phyloP scores from a whole-genome alignment of 2,113 vertebrate species.

The Eulemur rufifrons region DNA sequence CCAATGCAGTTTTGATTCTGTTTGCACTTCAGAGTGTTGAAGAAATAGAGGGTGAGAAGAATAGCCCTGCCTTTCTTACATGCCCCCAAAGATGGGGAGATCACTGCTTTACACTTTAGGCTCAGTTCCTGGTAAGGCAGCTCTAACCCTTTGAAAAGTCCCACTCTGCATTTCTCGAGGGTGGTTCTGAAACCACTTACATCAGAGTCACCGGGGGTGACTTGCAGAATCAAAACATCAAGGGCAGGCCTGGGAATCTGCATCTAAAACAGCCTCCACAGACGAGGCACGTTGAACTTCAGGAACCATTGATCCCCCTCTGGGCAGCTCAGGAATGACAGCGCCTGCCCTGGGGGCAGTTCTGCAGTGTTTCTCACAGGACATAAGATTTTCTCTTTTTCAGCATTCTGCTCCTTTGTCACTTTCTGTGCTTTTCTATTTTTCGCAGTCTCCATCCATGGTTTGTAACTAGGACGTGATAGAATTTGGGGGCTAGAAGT shows the following conservation, averaged over 20 bases:
- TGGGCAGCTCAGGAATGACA: background rate
- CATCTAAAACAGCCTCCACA: too few relatives aligned
- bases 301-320: background rate
- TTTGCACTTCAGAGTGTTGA: background rate
- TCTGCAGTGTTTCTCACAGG: background rate
- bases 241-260: background rate
- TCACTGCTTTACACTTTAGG: background rate
- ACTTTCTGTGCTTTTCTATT: background rate
- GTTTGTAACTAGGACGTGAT: background rate
- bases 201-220: background rate
- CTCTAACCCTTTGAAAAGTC: background rate
- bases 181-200: background rate
- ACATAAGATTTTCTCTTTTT: background rate
- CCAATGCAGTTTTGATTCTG: background rate
- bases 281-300: background rate
- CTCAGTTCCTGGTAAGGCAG: background rate
- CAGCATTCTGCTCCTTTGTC: background rate
- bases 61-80: background rate
- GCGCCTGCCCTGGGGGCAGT: too few relatives aligned
- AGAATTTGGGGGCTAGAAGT: background rate
- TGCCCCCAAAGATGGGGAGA: background rate
- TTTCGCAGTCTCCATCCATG: background rate
- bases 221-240: background rate
- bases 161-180: background rate
- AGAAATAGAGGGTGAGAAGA: background rate